Evolutionary conservation across 2,797 vertebrate genomes (phyloP).

Genomic region (Sorex maritimensis): DNA sequence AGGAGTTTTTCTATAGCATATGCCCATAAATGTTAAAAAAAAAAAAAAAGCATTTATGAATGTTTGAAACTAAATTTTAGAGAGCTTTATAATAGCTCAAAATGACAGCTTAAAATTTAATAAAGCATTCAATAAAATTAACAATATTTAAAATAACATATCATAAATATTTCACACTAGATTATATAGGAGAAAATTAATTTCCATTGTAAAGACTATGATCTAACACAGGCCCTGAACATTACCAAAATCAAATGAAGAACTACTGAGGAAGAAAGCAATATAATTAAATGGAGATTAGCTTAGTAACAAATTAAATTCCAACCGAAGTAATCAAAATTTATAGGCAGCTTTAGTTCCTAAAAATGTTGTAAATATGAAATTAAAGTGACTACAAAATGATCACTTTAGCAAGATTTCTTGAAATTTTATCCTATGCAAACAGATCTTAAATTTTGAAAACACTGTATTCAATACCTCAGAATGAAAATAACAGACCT

Average conservation of each 20-base stretch:
- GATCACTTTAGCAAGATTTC: neutral
- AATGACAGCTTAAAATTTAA: conserved; percentile 36
- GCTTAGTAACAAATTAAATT: conserved; percentile 45
- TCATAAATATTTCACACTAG: conserved; percentile 1
- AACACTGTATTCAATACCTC: neutral
- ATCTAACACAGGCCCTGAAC: conserved; percentile 4
- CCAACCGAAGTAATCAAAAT: neutral
- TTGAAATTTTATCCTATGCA: conserved; percentile 40
- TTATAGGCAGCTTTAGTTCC: neutral
- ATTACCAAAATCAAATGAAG: conserved; percentile 36
- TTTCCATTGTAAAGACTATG: conserved; percentile 40
- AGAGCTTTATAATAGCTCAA: conserved; percentile 30
- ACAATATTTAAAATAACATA: neutral
- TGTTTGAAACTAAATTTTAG: conserved; percentile 43
- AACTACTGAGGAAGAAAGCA: conserved; percentile 5
- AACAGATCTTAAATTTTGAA: conserved; percentile 28
- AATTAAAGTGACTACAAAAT: conserved; percentile 55
- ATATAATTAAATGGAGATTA: neutral
- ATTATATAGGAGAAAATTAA: conserved; percentile 39
- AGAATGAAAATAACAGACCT: conserved; percentile 23
- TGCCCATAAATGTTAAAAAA: conserved; percentile 10
- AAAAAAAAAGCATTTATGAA: conserved; percentile 15
- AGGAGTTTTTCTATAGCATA: neutral
- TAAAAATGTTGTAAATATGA: conserved; percentile 42
- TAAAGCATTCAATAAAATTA: conserved; percentile 22